phyloP scores from a whole-genome alignment of 1,140 invertebrate species.

The Notospermus geniculatus region DNA sequence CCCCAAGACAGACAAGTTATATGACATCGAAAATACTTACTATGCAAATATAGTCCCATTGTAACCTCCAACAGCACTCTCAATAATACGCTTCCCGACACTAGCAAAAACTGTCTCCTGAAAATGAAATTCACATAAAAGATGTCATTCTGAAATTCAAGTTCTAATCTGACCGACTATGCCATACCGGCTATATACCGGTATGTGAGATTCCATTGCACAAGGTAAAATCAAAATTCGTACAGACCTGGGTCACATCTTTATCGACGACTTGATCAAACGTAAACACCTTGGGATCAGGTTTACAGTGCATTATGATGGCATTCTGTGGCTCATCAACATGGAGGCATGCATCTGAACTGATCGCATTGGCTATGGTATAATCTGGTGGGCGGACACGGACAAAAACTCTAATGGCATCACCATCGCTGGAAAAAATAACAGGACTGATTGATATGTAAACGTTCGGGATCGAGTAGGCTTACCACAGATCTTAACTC shows the following conservation, averaged over 20 bases:
- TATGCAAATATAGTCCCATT: conserved; percentile 60
- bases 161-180: too few relatives aligned
- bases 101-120: conserved; percentile 51
- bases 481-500: too few relatives aligned
- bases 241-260: conserved; percentile 41
- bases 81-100: conserved; percentile 50
- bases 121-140: conserved; percentile 25
- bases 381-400: conserved; percentile 42
- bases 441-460: conserved; percentile 1
- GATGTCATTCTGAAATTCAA: too few relatives aligned
- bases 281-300: conserved; percentile 43
- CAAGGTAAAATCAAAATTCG: not conserved
- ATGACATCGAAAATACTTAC: conserved; percentile 37
- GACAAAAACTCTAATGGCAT: conserved; percentile 50
- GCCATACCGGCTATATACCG: not conserved
- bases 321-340: conserved; percentile 32
- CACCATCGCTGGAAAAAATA: conserved; percentile 34
- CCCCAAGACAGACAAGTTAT: too few relatives aligned
- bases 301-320: conserved; percentile 39
- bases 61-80: conserved; percentile 53
- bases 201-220: not conserved
- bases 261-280: conserved; percentile 49
- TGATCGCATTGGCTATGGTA: conserved; percentile 24
- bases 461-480: too few relatives aligned
- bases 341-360: conserved; percentile 28